phyloP scores from a whole-genome alignment of 2,888 invertebrate genomes.

The Anthrax anthrax region DNA sequence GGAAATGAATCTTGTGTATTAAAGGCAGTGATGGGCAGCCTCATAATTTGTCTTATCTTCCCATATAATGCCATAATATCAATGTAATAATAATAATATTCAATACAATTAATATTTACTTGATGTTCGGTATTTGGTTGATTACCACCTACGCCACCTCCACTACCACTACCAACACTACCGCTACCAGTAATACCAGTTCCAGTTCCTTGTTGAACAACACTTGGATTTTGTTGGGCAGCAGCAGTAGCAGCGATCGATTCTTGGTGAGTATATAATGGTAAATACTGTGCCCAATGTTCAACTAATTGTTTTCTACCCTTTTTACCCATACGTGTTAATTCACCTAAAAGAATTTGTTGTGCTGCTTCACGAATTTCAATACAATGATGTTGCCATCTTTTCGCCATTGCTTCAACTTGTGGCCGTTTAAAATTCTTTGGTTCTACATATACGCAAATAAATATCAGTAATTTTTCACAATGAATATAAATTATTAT shows the following conservation, averaged over 20 bases:
- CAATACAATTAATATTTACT: neutral
- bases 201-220: conserved; percentile 24
- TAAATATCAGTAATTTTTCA: neutral
- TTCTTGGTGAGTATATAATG: conserved; percentile 69
- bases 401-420: conserved; percentile 91
- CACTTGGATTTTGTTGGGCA: conserved; percentile 43
- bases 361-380: conserved; percentile 97
- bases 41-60: no score
- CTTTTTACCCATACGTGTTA: conserved; percentile 55
- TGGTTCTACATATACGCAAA: conserved; percentile 39
- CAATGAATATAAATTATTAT: conserved; percentile 1
- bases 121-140: conserved; percentile 8
- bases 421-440: conserved; percentile 84
- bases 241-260: conserved; percentile 38
- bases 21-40: no score
- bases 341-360: conserved; percentile 83
- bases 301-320: conserved; percentile 88
- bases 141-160: neutral
- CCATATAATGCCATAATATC: no score
- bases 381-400: conserved; percentile 98
- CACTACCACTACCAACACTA: neutral
- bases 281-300: conserved; percentile 91
- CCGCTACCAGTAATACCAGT: conserved; percentile 7
- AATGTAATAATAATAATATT: neutral
- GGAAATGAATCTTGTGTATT: no score